Evolutionary conservation across 2,888 invertebrate genomes (phyloP).

Genomic region (Colletes collaris): DNA sequence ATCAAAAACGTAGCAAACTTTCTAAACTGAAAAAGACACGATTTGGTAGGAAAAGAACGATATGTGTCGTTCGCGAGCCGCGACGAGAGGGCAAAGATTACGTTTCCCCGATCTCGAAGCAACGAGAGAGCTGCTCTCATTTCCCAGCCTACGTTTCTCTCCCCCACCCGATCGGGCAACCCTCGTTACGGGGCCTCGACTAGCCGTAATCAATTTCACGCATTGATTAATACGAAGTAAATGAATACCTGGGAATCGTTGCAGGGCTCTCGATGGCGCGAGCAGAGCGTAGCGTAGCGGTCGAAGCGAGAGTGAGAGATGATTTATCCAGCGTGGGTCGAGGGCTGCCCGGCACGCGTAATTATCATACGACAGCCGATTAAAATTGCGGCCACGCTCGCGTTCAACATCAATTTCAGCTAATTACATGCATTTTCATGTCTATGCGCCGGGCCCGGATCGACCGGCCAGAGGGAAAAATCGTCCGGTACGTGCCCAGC

Average conservation of each 20-base stretch:
- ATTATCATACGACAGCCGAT: constrained; percentile 83
- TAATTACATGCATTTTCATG: constrained; percentile 82
- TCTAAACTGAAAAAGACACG: too few relatives aligned
- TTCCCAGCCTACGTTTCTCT: constrained; percentile 21
- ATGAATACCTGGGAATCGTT: constrained; percentile 80
- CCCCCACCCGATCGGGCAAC: constrained; percentile 38
- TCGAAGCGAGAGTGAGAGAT: constrained; percentile 61
- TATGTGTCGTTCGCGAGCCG: too few relatives aligned
- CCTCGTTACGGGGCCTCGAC: constrained; percentile 65
- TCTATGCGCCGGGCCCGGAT: constrained; percentile 65
- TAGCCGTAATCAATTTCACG: constrained; percentile 79
- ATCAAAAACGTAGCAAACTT: too few relatives aligned
- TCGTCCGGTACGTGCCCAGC: constrained; percentile 71
- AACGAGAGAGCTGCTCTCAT: constrained; percentile 24
- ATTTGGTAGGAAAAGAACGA: too few relatives aligned
- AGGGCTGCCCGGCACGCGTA: constrained; percentile 77
- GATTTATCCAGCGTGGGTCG: constrained; percentile 81
- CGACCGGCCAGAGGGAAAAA: constrained; percentile 67
- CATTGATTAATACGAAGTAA: constrained; percentile 82
- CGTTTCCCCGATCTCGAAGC: constrained; percentile 1
- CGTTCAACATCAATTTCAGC: constrained; percentile 80
- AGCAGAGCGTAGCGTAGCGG: constrained; percentile 47
- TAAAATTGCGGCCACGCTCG: constrained; percentile 79
- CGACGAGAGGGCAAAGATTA: not conserved
- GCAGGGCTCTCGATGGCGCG: constrained; percentile 59